Conservation (phyloP, 2,888 invertebrate species). For the Chloroclystis v-ata region DNA sequence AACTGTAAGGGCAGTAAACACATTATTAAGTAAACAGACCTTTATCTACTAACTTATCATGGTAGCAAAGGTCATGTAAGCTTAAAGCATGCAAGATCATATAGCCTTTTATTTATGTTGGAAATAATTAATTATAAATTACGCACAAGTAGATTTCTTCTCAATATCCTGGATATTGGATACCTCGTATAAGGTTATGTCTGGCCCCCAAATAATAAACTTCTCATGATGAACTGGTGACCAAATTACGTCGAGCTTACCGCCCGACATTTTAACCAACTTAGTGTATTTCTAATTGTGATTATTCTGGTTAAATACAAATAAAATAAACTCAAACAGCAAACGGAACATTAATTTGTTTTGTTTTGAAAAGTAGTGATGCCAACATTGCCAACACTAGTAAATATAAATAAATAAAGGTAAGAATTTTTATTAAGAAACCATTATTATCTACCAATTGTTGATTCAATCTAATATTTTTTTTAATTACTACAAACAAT, state of each 20-base stretch:
- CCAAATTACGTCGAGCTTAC: constrained; percentile 90
- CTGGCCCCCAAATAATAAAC: constrained; percentile 94
- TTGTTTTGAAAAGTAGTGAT: constrained; percentile 18
- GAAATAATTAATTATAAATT: not conserved
- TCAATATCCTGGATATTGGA: constrained; percentile 78
- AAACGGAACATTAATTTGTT: too few relatives aligned
- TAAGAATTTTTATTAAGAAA: too few relatives aligned
- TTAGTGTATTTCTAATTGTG: constrained; percentile 1
- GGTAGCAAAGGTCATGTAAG: too few relatives aligned
- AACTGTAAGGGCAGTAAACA: constrained; percentile 63
- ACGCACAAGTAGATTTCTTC: constrained; percentile 67
- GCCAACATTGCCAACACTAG: not conserved
- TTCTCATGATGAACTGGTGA: constrained; percentile 86
- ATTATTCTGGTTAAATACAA: too few relatives aligned
- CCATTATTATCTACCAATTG: too few relatives aligned
- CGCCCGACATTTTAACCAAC: constrained; percentile 46
- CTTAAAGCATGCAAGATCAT: too few relatives aligned
- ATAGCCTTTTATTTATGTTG: too few relatives aligned
- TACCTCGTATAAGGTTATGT: constrained; percentile 91
- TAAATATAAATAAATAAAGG: too few relatives aligned
- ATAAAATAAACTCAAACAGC: too few relatives aligned
- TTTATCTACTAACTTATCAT: too few relatives aligned
- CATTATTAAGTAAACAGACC: not conserved
- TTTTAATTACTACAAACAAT: too few relatives aligned
- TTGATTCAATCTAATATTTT: too few relatives aligned